These are phyloP conservation scores for Spisula subtruncata DNA, from an alignment of 2,888 invertebrate species.

Conservation along the genomic window DNA sequence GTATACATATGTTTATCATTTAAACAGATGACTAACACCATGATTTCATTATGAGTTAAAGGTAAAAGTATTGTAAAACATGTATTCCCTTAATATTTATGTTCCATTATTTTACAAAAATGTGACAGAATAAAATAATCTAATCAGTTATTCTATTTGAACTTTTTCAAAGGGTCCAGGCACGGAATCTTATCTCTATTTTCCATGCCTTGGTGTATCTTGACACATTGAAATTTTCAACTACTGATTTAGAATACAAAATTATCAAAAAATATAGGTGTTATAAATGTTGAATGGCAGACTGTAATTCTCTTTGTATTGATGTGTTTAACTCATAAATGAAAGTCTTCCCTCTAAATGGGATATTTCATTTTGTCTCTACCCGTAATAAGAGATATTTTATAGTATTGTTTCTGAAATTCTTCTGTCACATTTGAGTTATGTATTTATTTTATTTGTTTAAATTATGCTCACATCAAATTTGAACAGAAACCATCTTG, in stretches of 20 bases:
- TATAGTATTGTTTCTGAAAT: background rate
- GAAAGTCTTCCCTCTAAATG: too few relatives aligned
- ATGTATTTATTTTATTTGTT: background rate
- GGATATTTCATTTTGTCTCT: too few relatives aligned
- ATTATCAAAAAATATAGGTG: too few relatives aligned
- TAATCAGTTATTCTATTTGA: background rate
- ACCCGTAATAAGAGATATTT: background rate
- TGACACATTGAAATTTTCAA: too few relatives aligned
- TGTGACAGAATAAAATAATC: background rate
- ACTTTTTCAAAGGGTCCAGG: background rate
- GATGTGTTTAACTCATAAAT: too few relatives aligned
- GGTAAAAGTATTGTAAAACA: constrained; percentile 26
- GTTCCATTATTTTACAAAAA: background rate
- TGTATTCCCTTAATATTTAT: background rate
- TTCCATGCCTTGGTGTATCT: too few relatives aligned
- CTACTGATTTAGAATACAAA: too few relatives aligned
- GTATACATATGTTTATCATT: too few relatives aligned
- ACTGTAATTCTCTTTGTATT: too few relatives aligned
- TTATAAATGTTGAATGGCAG: too few relatives aligned
- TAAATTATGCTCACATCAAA: background rate
- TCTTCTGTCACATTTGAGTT: constrained; percentile 12
- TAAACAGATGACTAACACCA: constrained; percentile 38
- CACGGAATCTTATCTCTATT: too few relatives aligned
- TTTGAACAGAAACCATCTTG: background rate
- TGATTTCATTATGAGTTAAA: constrained; percentile 30